Evolutionary conservation across 1,140 invertebrate genomes (phyloP), one percentile per base, ranked within the genome.

Genomic region (Zaprionus africanus): DNA sequence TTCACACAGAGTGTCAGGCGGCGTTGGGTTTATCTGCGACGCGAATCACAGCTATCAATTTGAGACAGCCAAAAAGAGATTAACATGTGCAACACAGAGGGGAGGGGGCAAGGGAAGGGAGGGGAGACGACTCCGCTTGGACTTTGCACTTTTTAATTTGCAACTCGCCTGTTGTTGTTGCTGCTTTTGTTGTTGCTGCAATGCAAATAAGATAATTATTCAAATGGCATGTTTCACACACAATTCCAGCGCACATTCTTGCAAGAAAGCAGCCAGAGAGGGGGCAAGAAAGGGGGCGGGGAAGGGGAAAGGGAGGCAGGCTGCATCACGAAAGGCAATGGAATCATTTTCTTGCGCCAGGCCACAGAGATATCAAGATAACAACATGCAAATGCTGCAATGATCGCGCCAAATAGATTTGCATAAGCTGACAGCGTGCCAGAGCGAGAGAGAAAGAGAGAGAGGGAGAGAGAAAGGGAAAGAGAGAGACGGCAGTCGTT

Each of bases 161-260:
- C 82, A 79, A 61, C 78, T 76, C 70, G 78, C 70, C 81, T 73
- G 77, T 76, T 87, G 80, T 81, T 54, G 13, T 54, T 54, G 13
- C 1, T 54, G 13, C 1, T 22, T 1, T 53, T 56, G 22, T 67
- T 67, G 73, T 71, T 70, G 80, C 51, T 77, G 85, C 85, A 81
- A 91, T 88, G 88, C 88, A 91, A 91, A 91, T 91, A 91, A 91
- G 84, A 92, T 92, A 92, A 92, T 92, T 92, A 92, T 92, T 92
- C 90, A 92, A 92, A 91, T 92, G 87, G 90, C 90, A 92, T 92
- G 90, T 92, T 92, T 92, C 90, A 92, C 90, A 91, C 90, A 91
- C 86, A 92, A 92, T 91, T 90, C 87, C 86, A 81, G 81, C 83
- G 80, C 82, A 91, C 78, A 90, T 90, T 90, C 85, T 61, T 79